A percentile compares a stretch with the other conserved stretches of the same genome.
These are phyloP conservation scores for Sander vitreus DNA, from an alignment of 2,113 vertebrate genomes.

Conservation along the genomic window DNA sequence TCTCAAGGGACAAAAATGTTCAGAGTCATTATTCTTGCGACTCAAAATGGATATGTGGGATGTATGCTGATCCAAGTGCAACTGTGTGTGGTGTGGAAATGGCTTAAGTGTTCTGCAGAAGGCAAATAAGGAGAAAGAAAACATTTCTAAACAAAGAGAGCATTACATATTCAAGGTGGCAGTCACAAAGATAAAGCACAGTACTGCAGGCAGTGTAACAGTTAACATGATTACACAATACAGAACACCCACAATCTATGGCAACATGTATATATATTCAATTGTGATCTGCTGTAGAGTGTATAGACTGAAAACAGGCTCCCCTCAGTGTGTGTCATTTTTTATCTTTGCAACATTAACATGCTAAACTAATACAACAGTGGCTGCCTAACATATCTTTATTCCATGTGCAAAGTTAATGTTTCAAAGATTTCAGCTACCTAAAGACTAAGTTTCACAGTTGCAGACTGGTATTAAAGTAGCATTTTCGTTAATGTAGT, in stretches of 20 bases:
- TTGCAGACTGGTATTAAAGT: neutral
- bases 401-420: neutral
- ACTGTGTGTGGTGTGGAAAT: slow-evolving; percentile 66
- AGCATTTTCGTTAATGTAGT: neutral
- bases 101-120: slow-evolving; percentile 52
- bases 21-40: slow-evolving; percentile 58
- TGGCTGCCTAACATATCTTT: neutral
- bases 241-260: slow-evolving; percentile 35
- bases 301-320: neutral
- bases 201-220: slow-evolving; percentile 31
- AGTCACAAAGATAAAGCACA: slow-evolving; percentile 25
- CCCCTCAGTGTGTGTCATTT: neutral
- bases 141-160: slow-evolving; percentile 46
- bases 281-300: slow-evolving; percentile 4
- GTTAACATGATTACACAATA: slow-evolving; percentile 49
- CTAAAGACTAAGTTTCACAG: neutral
- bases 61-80: slow-evolving; percentile 51
- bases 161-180: slow-evolving; percentile 46
- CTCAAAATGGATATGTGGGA: slow-evolving; percentile 54
- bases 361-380: neutral
- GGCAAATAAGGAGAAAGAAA: slow-evolving; percentile 54
- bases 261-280: slow-evolving; percentile 4
- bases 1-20: slow-evolving; percentile 52
- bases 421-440: neutral
- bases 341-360: neutral